phyloP scores from a whole-genome alignment of 2,888 invertebrate species.

The Pecten maximus region DNA sequence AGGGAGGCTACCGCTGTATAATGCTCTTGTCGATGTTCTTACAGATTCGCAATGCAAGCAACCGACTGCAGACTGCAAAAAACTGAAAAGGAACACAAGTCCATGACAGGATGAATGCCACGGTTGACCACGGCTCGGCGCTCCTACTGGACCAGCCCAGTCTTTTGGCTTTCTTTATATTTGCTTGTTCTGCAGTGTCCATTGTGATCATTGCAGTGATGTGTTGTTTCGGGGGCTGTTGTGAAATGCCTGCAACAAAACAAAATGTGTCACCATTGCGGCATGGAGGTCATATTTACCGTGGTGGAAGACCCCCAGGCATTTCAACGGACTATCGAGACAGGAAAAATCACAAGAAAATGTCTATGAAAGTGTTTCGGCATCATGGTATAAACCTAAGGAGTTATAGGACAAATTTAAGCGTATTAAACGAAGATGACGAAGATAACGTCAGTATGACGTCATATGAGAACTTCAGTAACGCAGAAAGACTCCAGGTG shows the following conservation, averaged over 20 bases:
- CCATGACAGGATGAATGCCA: background rate
- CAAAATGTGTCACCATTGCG: background rate
- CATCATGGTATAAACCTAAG: background rate
- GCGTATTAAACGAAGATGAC: background rate
- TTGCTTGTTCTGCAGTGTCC: background rate
- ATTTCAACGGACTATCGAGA: background rate
- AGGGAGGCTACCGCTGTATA: no score
- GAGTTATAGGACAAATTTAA: conserved; percentile 9
- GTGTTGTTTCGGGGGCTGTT: background rate
- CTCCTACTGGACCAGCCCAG: background rate
- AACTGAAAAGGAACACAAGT: no score
- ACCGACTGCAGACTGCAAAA: no score
- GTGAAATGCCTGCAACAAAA: background rate
- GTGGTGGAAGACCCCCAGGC: background rate
- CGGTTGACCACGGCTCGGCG: background rate
- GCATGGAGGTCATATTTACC: background rate
- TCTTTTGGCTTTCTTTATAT: background rate
- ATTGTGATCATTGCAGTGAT: background rate
- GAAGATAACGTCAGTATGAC: background rate
- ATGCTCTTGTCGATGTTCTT: no score
- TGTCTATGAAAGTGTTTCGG: background rate
- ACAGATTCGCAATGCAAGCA: no score
- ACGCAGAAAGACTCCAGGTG: background rate
- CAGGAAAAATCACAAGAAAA: background rate
- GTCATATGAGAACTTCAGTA: background rate